These are phyloP conservation scores for Margarornis squamiger DNA, from an alignment of 2,797 vertebrate species.

Conservation along the genomic window DNA sequence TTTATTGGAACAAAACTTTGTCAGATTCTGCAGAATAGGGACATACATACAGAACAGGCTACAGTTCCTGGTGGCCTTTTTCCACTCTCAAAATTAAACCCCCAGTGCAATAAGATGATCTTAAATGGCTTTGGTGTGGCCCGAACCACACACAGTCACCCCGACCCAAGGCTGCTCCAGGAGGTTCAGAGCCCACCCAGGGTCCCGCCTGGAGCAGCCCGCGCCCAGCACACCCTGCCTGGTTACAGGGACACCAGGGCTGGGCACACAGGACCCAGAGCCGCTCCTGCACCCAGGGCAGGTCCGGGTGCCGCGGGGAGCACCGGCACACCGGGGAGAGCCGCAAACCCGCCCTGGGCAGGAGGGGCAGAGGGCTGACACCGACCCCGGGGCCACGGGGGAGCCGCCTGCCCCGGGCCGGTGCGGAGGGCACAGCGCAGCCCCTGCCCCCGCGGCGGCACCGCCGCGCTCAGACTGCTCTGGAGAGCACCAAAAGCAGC, in stretches of 20 bases:
- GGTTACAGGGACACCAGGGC: neutral
- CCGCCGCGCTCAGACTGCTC: rapidly evolving
- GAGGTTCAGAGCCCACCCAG: rapidly evolving
- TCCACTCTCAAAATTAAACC: neutral
- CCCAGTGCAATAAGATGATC: neutral
- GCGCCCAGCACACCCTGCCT: neutral
- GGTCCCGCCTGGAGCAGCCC: neutral
- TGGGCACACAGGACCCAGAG: neutral
- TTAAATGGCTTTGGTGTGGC: rapidly evolving
- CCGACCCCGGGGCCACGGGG: rapidly evolving
- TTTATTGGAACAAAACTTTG: neutral
- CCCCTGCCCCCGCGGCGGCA: neutral
- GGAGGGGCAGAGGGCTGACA: rapidly evolving
- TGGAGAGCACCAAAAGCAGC: neutral
- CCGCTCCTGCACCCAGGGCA: neutral
- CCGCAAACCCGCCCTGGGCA: rapidly evolving
- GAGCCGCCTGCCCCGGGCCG: no score
- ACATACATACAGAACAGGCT: neutral
- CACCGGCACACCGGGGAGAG: rapidly evolving
- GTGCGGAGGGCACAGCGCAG: neutral
- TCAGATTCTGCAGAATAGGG: neutral
- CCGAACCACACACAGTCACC: rapidly evolving
- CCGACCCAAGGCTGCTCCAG: neutral
- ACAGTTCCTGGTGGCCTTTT: neutral
- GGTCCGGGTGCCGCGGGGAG: neutral